These are phyloP conservation scores for Melanotaenia duboulayi DNA, from an alignment of 2,113 vertebrate genomes.

Conservation along the genomic window DNA sequence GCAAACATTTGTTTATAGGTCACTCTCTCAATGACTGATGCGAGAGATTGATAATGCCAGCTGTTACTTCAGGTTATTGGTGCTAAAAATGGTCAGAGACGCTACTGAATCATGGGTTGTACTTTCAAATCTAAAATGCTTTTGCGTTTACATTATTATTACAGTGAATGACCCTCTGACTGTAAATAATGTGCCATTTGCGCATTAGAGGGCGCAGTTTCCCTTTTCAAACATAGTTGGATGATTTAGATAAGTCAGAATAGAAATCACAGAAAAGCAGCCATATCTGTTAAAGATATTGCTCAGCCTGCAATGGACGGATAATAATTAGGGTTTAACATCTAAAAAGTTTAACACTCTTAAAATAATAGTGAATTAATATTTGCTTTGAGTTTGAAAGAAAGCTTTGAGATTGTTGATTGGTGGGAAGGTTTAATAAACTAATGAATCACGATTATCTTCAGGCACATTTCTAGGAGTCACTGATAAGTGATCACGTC, in stretches of 20 bases:
- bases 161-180: not conserved
- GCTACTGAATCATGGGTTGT: too few relatives aligned
- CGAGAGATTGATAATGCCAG: too few relatives aligned
- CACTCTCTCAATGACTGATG: too few relatives aligned
- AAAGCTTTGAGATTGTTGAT: not conserved
- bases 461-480: not conserved
- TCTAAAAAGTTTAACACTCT: not conserved
- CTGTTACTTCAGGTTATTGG: too few relatives aligned
- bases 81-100: too few relatives aligned
- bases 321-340: not conserved
- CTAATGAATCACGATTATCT: not conserved
- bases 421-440: not conserved
- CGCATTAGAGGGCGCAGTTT: constrained; percentile 65
- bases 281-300: not conserved
- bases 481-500: not conserved
- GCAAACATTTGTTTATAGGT: too few relatives aligned
- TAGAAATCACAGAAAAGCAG: not conserved
- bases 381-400: fast-evolving
- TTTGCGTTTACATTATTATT: too few relatives aligned
- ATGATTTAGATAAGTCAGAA: not conserved
- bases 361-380: not conserved
- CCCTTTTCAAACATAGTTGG: not conserved
- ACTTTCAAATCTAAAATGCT: too few relatives aligned
- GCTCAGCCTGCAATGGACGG: not conserved
- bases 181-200: constrained; percentile 6